Evolutionary conservation across 1,140 invertebrate genomes (phyloP).

Genomic region (Nephotettix cincticeps): DNA sequence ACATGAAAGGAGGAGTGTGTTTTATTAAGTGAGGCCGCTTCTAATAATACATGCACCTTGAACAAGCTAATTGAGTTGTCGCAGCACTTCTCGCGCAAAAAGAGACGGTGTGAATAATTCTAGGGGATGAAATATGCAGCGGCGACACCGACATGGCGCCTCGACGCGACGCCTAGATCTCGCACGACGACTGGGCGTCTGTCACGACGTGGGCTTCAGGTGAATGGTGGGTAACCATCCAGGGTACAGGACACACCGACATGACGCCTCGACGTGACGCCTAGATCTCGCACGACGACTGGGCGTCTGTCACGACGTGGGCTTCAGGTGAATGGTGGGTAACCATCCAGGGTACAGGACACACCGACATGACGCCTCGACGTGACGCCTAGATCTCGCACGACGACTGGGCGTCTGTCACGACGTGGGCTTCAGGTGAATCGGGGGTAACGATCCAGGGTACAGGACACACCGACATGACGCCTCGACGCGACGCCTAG

Average conservation of each 20-base stretch:
- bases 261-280: no score
- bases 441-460: no score
- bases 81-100: slow-evolving; percentile 26
- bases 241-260: no score
- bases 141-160: not conserved
- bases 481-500: no score
- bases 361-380: no score
- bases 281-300: no score
- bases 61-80: slow-evolving; percentile 34
- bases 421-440: no score
- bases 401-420: no score
- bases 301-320: not conserved
- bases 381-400: no score
- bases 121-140: slow-evolving; percentile 32
- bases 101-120: slow-evolving; percentile 30
- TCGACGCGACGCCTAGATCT: not conserved
- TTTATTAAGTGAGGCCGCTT: slow-evolving; percentile 20
- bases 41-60: slow-evolving; percentile 32
- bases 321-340: not conserved
- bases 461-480: no score
- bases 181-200: not conserved
- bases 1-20: slow-evolving; percentile 25
- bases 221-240: not conserved
- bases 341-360: no score
- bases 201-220: not conserved